Evolutionary conservation across 2,113 vertebrate genomes (phyloP).

Genomic region (Natator depressus): DNA sequence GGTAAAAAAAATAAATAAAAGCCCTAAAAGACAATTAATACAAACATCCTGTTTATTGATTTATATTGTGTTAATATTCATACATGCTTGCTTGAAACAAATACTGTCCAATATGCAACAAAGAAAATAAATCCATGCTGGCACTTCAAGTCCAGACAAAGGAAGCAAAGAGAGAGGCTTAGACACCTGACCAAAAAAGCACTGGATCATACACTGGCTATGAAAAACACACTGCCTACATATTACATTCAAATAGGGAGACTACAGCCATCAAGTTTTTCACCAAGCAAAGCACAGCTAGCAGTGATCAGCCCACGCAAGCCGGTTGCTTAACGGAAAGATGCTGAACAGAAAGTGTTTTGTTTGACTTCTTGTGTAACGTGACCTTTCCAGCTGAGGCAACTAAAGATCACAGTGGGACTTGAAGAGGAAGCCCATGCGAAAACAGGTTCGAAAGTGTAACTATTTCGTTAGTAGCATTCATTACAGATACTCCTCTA

Average conservation of each 20-base stretch:
- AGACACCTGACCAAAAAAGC: background rate
- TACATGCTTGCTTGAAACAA: background rate
- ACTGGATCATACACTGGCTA: background rate
- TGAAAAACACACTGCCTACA: background rate
- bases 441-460: background rate
- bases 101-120: background rate
- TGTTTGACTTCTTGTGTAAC: background rate
- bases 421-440: background rate
- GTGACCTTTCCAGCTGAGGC: background rate
- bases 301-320: background rate
- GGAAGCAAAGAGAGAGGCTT: background rate
- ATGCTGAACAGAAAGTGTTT: background rate
- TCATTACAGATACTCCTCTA: background rate
- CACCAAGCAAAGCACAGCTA: background rate
- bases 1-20: too few relatives aligned
- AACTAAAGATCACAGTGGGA: background rate
- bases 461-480: background rate
- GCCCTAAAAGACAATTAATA: too few relatives aligned
- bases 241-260: background rate
- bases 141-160: background rate
- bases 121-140: background rate
- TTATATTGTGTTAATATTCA: background rate
- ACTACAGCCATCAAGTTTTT: background rate
- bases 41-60: background rate
- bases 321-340: background rate